Percentiles rank a stretch among this genome's conserved stretches.
These are phyloP conservation scores for Hydrolagus affinis DNA, from an alignment of 2,113 vertebrate genomes.

Conservation along the genomic window DNA sequence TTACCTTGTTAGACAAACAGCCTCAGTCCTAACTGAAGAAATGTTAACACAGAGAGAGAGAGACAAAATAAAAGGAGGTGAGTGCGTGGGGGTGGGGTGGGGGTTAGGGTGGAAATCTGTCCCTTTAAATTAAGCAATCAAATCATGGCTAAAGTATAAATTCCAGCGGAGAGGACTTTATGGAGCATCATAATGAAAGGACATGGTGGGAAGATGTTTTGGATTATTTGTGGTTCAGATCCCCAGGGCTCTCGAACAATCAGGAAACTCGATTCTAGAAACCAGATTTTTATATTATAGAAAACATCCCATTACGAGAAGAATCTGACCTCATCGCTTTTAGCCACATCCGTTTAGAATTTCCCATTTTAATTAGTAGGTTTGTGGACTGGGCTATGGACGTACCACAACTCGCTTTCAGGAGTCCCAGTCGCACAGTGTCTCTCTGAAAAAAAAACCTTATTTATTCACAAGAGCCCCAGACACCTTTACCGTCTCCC, in stretches of 20 bases:
- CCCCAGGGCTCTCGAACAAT: slow-evolving; percentile 22
- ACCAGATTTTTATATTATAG: slow-evolving; percentile 12
- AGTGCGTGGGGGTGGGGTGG: no score
- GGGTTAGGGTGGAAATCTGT: neutral
- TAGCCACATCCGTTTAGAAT: slow-evolving; percentile 29
- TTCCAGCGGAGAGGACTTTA: neutral
- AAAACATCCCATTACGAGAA: slow-evolving; percentile 18
- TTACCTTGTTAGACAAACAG: neutral
- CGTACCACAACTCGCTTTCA: slow-evolving; percentile 4
- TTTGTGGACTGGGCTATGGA: slow-evolving; percentile 6
- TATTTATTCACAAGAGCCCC: no score
- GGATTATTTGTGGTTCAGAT: slow-evolving; percentile 29
- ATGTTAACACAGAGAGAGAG: neutral
- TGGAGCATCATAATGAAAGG: slow-evolving; percentile 2
- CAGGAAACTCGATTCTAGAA: slow-evolving; percentile 29
- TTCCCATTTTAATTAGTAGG: slow-evolving; percentile 27
- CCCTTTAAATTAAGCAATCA: neutral
- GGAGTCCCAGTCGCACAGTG: neutral
- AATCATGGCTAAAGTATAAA: neutral
- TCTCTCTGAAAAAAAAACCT: neutral
- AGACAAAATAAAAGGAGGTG: no score
- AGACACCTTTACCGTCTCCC: no score
- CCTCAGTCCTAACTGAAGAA: neutral
- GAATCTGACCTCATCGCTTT: slow-evolving; percentile 28
- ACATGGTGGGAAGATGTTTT: slow-evolving; percentile 23